Conservation (phyloP, 64 coral and sea anemone species). For the Dendrophyllia cribrosa region DNA sequence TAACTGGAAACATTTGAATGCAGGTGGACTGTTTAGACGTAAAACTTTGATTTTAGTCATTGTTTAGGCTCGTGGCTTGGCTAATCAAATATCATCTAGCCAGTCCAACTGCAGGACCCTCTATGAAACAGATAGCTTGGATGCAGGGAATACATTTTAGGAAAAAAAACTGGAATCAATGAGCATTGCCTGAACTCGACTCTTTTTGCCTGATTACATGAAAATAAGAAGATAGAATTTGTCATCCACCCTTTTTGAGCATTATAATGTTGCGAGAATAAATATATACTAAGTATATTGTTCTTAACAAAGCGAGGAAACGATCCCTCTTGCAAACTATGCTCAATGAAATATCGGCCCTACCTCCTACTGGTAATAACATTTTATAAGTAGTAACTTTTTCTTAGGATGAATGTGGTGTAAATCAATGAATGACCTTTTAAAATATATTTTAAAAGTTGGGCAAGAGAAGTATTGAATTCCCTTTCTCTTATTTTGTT, state of each 20-base stretch:
- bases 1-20: conserved; percentile 58
- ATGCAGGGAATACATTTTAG: not conserved
- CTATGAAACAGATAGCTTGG: not conserved
- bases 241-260: not conserved
- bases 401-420: not conserved
- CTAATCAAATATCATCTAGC: not conserved
- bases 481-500: conserved; percentile 27
- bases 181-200: not conserved
- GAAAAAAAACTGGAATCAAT: not conserved
- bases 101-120: not conserved
- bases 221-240: conserved; percentile 37
- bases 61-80: conserved; percentile 28
- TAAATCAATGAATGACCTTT: not conserved
- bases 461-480: conserved; percentile 9
- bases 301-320: conserved; percentile 1
- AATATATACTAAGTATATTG: conserved; percentile 5
- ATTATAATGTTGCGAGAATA: not conserved
- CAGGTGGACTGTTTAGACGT: conserved; percentile 72
- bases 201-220: not conserved
- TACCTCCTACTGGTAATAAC: not conserved
- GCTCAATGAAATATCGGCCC: not conserved
- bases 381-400: not conserved
- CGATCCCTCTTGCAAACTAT: not conserved
- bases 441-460: not conserved
- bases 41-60: conserved; percentile 54